Evolutionary conservation across 1,140 invertebrate genomes (phyloP), one percentile per base, ranked within the genome.

Genomic region (Zaprionus davidi): DNA sequence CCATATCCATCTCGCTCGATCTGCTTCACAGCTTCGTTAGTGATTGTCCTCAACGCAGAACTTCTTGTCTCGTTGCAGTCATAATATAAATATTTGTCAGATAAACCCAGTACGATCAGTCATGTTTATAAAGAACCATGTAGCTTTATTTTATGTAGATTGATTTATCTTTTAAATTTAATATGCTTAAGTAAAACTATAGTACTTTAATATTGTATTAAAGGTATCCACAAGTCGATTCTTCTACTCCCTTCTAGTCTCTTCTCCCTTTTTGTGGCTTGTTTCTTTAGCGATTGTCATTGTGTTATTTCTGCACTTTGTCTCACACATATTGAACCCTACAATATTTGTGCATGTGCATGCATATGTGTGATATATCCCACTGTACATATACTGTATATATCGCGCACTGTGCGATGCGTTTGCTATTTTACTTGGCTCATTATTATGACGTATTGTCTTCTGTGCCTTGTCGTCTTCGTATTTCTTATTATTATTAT

Each of bases 61-160:
- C 63, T 73, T 60, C 46, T 59, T 38, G 56, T n/a, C 24, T 53
- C 34, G 34, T 60, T 41, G 59, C 64, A 73, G 71, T 76, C 72
- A 58, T 68, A 69, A 67, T 67, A 51, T 55, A 81, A 71, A 63
- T 75, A 82, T 70, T 75, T 79, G 31, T 15, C 62, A 65, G 49
- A 65, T 55, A 55, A 55, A 55, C 34, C 20, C 51, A 49, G 20
- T 59, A 59, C 20, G 41, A 41, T 41, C 11, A 13, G 11, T 3
- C 20, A 13, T 46, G 5, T 2, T 17, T 17, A n/a, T 51, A 15
- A 22, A 1, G 15, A 7, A 44, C 41, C 6, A 6, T 44, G 6
- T 2, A 2, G 6, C 6, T 17, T 44, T n/a, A 7, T 44, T 17
- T 2, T 41, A n/a, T 15, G n/a, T n/a, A n/a, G 0, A 6, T 41